Evolutionary conservation across 2,797 vertebrate species (phyloP), one percentile per base, ranked within the genome.

Genomic region (Triplophysa bombifrons): DNA sequence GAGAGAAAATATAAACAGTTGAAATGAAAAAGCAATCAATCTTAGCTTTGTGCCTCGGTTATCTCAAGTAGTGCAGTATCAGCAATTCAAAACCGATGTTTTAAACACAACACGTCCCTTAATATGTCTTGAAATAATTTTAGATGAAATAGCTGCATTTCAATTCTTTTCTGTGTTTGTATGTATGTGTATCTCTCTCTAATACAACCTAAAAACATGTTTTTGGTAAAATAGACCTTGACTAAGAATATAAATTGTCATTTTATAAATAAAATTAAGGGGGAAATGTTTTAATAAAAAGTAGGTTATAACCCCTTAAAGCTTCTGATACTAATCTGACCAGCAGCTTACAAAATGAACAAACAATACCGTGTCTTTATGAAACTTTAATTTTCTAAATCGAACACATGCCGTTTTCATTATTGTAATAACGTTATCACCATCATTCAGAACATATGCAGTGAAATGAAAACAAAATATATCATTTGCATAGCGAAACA

Each of bases 1-100:
- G 60, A 74, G 74, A 53, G 61, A 76, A 69, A 84, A 78, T 63
- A 80, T 80, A 83, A 81, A 78, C 81, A 78, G 55, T 81, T 76
- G 81, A 72, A 20, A 64, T 16, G 50, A 83, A 84, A 74, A 77
- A 76, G 79, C 67, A 58, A 80, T 82, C 74, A 64, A 80, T 85
- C 76, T 80, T 80, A 19, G 34, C 44, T 58, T 74, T 64, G 50
- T 55, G 67, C 51, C 72, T 34, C 27, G 46, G 38, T 50, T 80
- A 58, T 74, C 53, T 50, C 63, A 48, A 72, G 73, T 48, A 76
- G 56, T 63, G 71, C 68, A 58, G 34, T 80, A 67, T 80, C 63
- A 76, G 74, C 63, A 50, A 68, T 56, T 72, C 68, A 83, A 60
- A 73, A 1, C 69, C 69, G 65, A 84, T 81, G 72, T 60, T 61